These are phyloP conservation scores for Hippoglossus hippoglossus DNA, from an alignment of 2,797 vertebrate species.

Conservation along the genomic window DNA sequence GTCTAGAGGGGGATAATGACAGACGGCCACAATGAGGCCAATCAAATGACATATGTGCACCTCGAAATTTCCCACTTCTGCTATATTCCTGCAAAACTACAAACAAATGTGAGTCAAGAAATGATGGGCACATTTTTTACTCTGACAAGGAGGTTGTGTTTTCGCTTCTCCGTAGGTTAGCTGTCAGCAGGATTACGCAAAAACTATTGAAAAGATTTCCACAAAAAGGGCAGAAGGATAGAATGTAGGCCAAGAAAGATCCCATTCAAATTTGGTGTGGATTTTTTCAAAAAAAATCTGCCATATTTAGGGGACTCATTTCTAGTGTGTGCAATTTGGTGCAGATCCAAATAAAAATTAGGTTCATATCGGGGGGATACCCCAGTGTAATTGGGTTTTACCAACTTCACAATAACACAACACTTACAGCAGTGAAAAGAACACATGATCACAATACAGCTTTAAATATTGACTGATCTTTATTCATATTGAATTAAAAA, in stretches of 20 bases:
- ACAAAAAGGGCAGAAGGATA: too few relatives aligned
- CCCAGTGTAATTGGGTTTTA: neutral
- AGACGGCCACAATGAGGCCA: slow-evolving; percentile 23
- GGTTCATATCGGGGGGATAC: neutral
- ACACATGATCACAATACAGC: slow-evolving; percentile 36
- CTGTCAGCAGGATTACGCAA: too few relatives aligned
- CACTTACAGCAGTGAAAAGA: neutral
- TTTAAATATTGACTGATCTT: slow-evolving; percentile 91
- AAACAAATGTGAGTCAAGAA: neutral
- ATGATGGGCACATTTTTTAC: neutral
- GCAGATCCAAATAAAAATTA: neutral
- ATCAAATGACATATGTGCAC: slow-evolving; percentile 11
- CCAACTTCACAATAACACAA: neutral
- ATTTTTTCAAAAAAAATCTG: too few relatives aligned
- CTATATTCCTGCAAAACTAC: slow-evolving; percentile 5
- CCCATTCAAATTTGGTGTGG: too few relatives aligned
- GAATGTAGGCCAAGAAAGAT: too few relatives aligned
- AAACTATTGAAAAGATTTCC: too few relatives aligned
- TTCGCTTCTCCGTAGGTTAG: too few relatives aligned
- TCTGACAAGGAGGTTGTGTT: too few relatives aligned
- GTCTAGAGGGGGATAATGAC: slow-evolving; percentile 20
- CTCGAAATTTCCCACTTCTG: slow-evolving; percentile 1
- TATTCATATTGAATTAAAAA: slow-evolving; percentile 99
- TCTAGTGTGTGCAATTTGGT: too few relatives aligned
- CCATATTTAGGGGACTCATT: too few relatives aligned